Conservation (phyloP, 2,113 vertebrate species). For the Equus przewalskii region DNA sequence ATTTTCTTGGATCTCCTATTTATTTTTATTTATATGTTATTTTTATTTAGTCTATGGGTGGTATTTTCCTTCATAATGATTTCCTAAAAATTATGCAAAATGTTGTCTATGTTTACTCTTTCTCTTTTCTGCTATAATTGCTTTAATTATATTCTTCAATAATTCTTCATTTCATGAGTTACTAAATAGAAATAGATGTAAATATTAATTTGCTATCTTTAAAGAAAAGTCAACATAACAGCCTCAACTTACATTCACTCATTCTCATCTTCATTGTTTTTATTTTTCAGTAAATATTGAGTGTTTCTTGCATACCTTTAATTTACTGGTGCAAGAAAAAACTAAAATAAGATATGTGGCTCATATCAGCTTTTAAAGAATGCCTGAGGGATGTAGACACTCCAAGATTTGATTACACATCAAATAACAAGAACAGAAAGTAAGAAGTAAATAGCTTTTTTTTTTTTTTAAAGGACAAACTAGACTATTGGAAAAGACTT, state of each 20-base stretch:
- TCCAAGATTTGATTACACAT: background rate
- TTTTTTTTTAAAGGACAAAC: background rate
- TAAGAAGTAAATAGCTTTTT: background rate
- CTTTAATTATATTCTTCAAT: conserved; percentile 33
- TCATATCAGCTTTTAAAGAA: conserved; percentile 14
- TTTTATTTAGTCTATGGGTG: conserved; percentile 39
- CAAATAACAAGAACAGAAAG: background rate
- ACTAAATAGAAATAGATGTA: conserved; percentile 59
- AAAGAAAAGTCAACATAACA: conserved; percentile 62
- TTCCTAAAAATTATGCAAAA: conserved; percentile 53
- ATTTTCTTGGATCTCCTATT: background rate
- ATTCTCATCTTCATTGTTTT: conserved; percentile 48
- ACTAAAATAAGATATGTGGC: conserved; percentile 25
- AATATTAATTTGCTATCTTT: conserved; percentile 64
- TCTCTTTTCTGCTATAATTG: conserved; percentile 58
- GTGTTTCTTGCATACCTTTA: background rate
- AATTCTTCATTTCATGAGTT: conserved; percentile 57
- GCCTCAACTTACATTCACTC: background rate
- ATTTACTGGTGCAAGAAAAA: conserved; percentile 21
- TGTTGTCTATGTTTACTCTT: conserved; percentile 34
- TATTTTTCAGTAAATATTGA: conserved; percentile 41
- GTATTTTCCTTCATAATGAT: conserved; percentile 53
- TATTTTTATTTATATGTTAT: conserved; percentile 43
- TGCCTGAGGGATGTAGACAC: background rate
- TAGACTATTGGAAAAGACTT: background rate